Evolutionary conservation across 1,140 invertebrate species (phyloP).

Genomic region (Glossosoma conforme): DNA sequence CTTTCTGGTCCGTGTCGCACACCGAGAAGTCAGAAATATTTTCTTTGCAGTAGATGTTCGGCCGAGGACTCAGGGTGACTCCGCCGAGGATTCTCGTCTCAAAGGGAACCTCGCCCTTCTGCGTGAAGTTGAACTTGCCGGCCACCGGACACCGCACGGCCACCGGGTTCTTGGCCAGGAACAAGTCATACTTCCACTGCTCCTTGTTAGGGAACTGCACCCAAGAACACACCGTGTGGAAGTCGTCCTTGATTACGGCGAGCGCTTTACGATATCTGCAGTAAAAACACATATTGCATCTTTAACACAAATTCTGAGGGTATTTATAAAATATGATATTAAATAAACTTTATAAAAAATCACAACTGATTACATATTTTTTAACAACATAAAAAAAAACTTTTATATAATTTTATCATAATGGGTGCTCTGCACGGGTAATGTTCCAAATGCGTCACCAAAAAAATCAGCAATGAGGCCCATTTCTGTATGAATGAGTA

Average conservation of each 20-base stretch:
- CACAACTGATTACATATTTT: too few species aligned
- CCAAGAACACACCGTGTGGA: conserved; percentile 90
- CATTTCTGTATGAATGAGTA: too few species aligned
- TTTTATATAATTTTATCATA: too few species aligned
- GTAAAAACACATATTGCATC: conserved; percentile 28
- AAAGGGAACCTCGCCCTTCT: conserved; percentile 82
- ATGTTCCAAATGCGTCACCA: too few species aligned
- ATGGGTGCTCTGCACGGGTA: too few species aligned
- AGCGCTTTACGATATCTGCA: conserved; percentile 79
- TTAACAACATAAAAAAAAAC: too few species aligned
- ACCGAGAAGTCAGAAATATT: conserved; percentile 94
- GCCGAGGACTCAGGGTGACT: conserved; percentile 87
- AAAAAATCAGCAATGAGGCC: too few species aligned
- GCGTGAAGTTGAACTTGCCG: conserved; percentile 91
- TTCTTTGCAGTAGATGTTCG: conserved; percentile 88
- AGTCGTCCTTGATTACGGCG: conserved; percentile 84
- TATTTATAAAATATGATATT: too few species aligned
- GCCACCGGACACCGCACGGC: conserved; percentile 92
- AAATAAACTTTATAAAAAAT: too few species aligned
- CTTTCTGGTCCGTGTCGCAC: conserved; percentile 90
- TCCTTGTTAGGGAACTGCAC: conserved; percentile 82
- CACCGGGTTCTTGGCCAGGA: conserved; percentile 85
- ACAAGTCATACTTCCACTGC: conserved; percentile 84
- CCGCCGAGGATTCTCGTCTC: conserved; percentile 90
- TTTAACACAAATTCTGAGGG: too few species aligned